These are phyloP conservation scores for Acestrorhynchus altus DNA, from an alignment of 2,797 vertebrate genomes.

Conservation along the genomic window DNA sequence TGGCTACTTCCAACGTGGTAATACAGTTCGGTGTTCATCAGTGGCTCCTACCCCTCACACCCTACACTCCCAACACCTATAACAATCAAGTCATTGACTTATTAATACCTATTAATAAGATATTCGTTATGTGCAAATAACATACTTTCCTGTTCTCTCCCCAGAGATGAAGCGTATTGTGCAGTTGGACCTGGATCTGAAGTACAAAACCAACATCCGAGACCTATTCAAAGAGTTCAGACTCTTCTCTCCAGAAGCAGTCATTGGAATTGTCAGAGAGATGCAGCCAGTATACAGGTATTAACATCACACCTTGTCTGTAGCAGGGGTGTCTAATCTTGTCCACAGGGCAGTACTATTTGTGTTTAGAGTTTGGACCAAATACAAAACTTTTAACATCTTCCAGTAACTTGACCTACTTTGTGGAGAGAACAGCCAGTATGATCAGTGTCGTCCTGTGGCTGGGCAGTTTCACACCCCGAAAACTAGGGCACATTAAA, in stretches of 20 bases:
- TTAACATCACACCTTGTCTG: too few species aligned
- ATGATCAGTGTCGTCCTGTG: slow-evolving; percentile 6
- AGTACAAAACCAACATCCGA: slow-evolving; percentile 91
- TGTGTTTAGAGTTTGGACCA: slow-evolving; percentile 10
- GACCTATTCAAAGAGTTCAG: slow-evolving; percentile 94
- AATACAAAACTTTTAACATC: background rate
- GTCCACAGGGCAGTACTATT: background rate
- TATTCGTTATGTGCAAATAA: background rate
- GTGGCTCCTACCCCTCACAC: too few species aligned
- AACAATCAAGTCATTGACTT: too few species aligned
- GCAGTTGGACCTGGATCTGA: slow-evolving; percentile 94
- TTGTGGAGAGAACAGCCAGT: background rate
- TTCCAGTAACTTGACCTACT: slow-evolving; percentile 10
- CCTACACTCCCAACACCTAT: too few species aligned
- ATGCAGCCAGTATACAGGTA: slow-evolving; percentile 99
- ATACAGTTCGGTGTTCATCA: too few species aligned
- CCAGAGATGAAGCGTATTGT: slow-evolving; percentile 87
- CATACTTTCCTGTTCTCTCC: slow-evolving; percentile 14
- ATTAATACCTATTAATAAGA: background rate
- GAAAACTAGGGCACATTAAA: slow-evolving; percentile 41
- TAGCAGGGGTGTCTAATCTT: too few species aligned
- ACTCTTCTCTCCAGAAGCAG: slow-evolving; percentile 83
- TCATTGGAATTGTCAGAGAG: slow-evolving; percentile 92
- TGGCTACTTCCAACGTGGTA: too few species aligned
- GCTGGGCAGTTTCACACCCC: background rate